phyloP scores from a whole-genome alignment of 2,888 invertebrate species.

The Sarcophaga caerulescens region DNA sequence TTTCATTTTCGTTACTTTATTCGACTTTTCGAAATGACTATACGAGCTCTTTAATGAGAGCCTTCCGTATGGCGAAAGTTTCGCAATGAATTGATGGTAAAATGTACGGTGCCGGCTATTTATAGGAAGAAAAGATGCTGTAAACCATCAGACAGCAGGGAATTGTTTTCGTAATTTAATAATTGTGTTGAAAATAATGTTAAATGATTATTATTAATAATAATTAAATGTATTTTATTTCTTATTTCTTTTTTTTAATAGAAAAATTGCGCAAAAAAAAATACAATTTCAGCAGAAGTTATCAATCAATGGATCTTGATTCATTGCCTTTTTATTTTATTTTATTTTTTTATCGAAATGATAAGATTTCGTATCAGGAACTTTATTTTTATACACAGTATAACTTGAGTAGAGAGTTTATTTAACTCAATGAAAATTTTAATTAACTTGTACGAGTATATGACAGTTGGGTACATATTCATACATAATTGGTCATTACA shows the following conservation, averaged over 20 bases:
- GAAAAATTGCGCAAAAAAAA: background rate
- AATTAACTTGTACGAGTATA: too few species aligned
- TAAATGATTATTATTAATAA: slow-evolving; percentile 26
- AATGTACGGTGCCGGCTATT: slow-evolving; percentile 14
- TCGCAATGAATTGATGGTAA: slow-evolving; percentile 17
- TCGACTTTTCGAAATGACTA: background rate
- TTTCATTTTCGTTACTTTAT: slow-evolving; percentile 16
- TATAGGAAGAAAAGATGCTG: slow-evolving; percentile 44
- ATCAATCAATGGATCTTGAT: slow-evolving; percentile 25
- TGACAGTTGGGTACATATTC: too few species aligned
- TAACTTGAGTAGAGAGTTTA: background rate
- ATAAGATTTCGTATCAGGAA: background rate
- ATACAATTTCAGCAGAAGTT: background rate
- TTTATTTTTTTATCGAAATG: slow-evolving; percentile 11
- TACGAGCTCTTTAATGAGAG: too few species aligned
- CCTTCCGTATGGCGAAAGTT: slow-evolving; percentile 4
- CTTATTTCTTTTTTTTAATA: background rate
- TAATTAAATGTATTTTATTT: slow-evolving; percentile 34
- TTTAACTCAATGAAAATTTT: background rate
- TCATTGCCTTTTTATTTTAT: background rate
- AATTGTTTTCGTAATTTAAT: slow-evolving; percentile 49
- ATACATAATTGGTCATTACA: too few species aligned
- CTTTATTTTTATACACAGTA: background rate
- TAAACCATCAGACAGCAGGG: background rate
- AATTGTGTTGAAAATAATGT: slow-evolving; percentile 39